phyloP scores from a whole-genome alignment of 1,140 invertebrate genomes.

The Bathynomus jamesi region DNA sequence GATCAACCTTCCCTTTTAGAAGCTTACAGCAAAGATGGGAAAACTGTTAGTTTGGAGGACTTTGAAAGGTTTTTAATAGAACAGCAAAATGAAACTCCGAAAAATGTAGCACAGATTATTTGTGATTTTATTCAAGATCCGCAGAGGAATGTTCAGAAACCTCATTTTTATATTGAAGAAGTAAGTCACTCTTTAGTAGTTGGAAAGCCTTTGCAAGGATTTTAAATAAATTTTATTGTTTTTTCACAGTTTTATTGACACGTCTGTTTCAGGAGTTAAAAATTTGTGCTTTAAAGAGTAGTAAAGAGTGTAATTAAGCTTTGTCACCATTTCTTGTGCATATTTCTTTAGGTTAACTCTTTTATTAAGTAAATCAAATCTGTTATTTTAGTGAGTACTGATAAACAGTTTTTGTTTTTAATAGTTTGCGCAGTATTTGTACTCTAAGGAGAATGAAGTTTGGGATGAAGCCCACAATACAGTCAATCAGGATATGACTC shows the following conservation, averaged over 20 bases:
- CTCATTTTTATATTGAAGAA: neutral
- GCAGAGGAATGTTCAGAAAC: neutral
- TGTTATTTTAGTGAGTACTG: neutral
- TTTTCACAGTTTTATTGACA: no score
- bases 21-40: neutral
- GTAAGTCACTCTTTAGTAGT: no score
- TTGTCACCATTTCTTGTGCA: no score
- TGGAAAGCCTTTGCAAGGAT: no score
- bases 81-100: constrained; percentile 20
- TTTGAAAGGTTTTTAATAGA: neutral
- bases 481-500: constrained; percentile 86
- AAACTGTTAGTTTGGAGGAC: neutral
- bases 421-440: constrained; percentile 85
- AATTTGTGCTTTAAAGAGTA: no score
- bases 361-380: neutral
- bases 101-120: constrained; percentile 21
- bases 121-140: constrained; percentile 36
- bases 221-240: no score
- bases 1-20: neutral
- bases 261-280: no score
- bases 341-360: neutral
- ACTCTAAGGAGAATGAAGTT: constrained; percentile 87
- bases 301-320: no score
- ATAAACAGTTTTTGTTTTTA: constrained; percentile 38
- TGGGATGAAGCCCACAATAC: constrained; percentile 69